Percentiles rank a stretch among this genome's conserved stretches.
phyloP scores from a whole-genome alignment of 2,797 vertebrate species.

The Artibeus lituratus region DNA sequence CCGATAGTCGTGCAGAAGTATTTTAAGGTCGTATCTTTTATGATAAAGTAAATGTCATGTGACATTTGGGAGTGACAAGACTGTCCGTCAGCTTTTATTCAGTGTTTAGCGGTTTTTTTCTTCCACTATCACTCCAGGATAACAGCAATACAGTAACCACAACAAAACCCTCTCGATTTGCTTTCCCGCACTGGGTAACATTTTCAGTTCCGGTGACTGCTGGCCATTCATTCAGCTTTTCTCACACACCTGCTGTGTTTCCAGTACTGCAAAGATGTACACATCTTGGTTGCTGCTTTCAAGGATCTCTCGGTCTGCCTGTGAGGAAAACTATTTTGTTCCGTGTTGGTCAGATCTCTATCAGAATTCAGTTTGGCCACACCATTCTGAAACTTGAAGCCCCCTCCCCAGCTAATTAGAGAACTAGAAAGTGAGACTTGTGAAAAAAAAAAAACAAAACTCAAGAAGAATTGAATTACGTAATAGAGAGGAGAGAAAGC shows the following conservation, averaged over 20 bases:
- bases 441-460: background rate
- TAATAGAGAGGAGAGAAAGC: constrained; percentile 26
- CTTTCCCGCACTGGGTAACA: background rate
- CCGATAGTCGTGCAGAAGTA: background rate
- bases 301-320: background rate
- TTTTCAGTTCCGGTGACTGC: background rate
- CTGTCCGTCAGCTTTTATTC: background rate
- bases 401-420: constrained; percentile 29
- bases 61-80: background rate
- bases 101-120: background rate
- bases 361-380: constrained; percentile 12
- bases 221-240: background rate
- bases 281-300: background rate
- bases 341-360: background rate
- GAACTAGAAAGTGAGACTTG: constrained; percentile 34
- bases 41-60: background rate
- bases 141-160: background rate
- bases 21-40: background rate
- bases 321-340: background rate
- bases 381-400: background rate
- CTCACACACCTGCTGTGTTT: background rate
- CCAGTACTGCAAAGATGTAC: background rate
- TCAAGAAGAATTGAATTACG: constrained; percentile 50
- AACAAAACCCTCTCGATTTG: background rate
- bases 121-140: background rate